Conservation (phyloP, 2,797 vertebrate genomes). For the Gadopsis marmoratus region DNA sequence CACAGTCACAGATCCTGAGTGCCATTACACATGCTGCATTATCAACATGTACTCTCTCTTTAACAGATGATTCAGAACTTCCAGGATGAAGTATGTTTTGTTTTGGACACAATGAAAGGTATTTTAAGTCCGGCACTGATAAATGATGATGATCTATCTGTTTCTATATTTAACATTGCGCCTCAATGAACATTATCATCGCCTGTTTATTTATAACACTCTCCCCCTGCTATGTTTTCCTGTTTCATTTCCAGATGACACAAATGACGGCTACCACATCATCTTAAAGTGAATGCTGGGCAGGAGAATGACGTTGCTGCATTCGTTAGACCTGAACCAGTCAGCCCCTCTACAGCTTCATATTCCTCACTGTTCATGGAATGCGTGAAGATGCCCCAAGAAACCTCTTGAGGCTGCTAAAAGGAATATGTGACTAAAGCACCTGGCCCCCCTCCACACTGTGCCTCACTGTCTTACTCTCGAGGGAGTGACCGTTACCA, state of each 20-base stretch:
- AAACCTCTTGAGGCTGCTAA: slow-evolving; percentile 56
- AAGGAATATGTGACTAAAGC: slow-evolving; percentile 53
- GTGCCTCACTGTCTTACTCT: slow-evolving; percentile 70
- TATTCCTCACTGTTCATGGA: slow-evolving; percentile 60
- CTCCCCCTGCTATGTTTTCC: background rate
- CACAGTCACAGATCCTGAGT: background rate
- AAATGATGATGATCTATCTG: background rate
- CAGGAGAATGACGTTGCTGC: slow-evolving; percentile 48
- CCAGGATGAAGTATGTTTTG: slow-evolving; percentile 96
- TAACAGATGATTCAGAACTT: slow-evolving; percentile 98
- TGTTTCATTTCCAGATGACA: slow-evolving; percentile 87
- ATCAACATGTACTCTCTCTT: slow-evolving; percentile 19
- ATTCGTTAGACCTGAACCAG: slow-evolving; percentile 48
- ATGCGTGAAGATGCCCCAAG: slow-evolving; percentile 50
- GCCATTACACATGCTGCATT: background rate
- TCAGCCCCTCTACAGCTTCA: slow-evolving; percentile 60
- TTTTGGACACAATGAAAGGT: slow-evolving; percentile 99
- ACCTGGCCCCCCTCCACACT: slow-evolving; percentile 50
- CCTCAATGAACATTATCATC: slow-evolving; percentile 8
- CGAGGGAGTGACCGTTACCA: slow-evolving; percentile 66
- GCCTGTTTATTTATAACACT: slow-evolving; percentile 38
- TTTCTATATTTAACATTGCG: slow-evolving; percentile 38
- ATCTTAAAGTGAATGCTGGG: slow-evolving; percentile 91
- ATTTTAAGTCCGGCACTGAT: slow-evolving; percentile 34
- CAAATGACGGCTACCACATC: slow-evolving; percentile 95